Percentiles rank a stretch among this genome's conserved stretches.
These are phyloP conservation scores for Bradypus variegatus DNA, from an alignment of 2,797 vertebrate genomes.

Conservation along the genomic window DNA sequence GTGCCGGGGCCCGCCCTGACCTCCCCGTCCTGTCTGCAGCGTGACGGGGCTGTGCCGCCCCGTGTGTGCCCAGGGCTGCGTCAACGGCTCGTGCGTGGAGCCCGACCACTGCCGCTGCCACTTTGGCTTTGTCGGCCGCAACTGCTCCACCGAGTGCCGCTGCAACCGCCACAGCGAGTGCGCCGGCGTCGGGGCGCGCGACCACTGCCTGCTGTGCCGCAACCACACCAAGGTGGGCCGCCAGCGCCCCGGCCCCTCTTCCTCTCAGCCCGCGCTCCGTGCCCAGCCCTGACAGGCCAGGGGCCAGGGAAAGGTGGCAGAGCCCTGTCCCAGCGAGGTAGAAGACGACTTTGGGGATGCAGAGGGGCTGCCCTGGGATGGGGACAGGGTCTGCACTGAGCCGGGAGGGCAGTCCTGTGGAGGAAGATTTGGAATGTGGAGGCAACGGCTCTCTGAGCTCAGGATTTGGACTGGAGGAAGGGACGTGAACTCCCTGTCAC, in stretches of 20 bases:
- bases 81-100: slow-evolving; percentile 88
- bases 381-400: not conserved
- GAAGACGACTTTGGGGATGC: not conserved
- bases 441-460: not conserved
- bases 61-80: slow-evolving; percentile 88
- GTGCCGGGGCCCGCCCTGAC: not conserved
- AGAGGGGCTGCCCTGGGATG: not conserved
- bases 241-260: not conserved
- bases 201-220: slow-evolving; percentile 85
- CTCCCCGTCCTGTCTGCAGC: slow-evolving; percentile 56
- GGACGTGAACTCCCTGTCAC: not conserved
- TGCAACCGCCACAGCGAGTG: slow-evolving; percentile 96
- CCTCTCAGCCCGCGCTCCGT: not conserved
- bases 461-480: not conserved
- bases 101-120: slow-evolving; percentile 89
- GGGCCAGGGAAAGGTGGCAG: not conserved
- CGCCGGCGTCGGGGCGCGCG: slow-evolving; percentile 79
- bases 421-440: not conserved
- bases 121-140: slow-evolving; percentile 90
- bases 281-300: not conserved
- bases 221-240: slow-evolving; percentile 87
- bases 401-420: rapidly evolving
- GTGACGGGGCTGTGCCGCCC: slow-evolving; percentile 86
- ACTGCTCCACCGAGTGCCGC: slow-evolving; percentile 90
- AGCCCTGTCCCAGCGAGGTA: not conserved